Evolutionary conservation across 2,113 vertebrate species (phyloP), one percentile per base, ranked within the genome.

Genomic region (Anoplopoma fimbria): DNA sequence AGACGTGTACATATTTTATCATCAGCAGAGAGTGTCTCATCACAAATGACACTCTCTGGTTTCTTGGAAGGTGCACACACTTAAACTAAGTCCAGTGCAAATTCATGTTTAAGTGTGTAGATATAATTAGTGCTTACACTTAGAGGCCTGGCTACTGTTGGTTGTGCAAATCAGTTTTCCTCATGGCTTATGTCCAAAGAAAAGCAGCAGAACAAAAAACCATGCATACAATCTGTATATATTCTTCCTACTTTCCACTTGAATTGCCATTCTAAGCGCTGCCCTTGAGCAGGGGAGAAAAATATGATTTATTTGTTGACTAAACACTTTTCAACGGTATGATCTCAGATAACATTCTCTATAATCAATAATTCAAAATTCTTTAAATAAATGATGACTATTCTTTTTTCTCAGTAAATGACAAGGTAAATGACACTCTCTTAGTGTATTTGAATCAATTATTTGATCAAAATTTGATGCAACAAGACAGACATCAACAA

Each of bases 371-470:
- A 95, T 94, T 88, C 79, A 95, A 61, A 70, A 58, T 53, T 51
- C 81, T 84, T 81, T 89, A 69, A 90, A 93, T 93, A 83, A 92
- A 93, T 93, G 90, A 93, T 91, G 79, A 83, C 88, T 90, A 78
- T 87, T 85, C 71, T 68, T 49, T 63, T 75, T 74, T 88, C 84
- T 92, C 73, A 79, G 77, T 89, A 92, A 93, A 92, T 94, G 88
- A 91, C 87, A 92, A 74, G 88, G 84, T 93, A 92, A 94, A 94
- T 94, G 92, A 88, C 92, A 93, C 75, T 61, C 72, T 68, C 80
- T 79, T 63, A 70, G 49, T 87, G 69, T 86, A 63, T 86, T 75
- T 78, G 60, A 83, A 77, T 73, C 70, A 80, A 53, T 76, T 84
- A 74, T 85, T 88, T 87, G 70, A 90, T 51, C 70, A 70, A 74